Evolutionary conservation across 2,888 invertebrate genomes (phyloP).

Genomic region (Phragmatobia fuliginosa): DNA sequence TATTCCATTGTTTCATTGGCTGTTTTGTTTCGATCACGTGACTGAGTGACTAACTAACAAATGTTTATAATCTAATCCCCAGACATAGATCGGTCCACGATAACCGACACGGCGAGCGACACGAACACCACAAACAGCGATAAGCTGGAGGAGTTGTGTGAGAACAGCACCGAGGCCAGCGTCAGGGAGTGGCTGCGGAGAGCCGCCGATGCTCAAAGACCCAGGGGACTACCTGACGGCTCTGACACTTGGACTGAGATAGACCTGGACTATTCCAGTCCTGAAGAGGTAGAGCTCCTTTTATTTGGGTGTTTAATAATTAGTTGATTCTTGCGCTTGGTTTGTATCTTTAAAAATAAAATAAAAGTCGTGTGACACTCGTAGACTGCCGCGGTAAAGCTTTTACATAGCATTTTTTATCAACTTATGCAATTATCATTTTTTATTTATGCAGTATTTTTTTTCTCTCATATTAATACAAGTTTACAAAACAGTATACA

Average conservation of each 20-base stretch:
- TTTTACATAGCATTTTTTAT: too few species aligned
- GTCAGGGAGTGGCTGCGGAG: constrained; percentile 78
- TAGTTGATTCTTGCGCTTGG: too few species aligned
- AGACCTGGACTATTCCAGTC: constrained; percentile 89
- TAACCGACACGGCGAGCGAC: constrained; percentile 76
- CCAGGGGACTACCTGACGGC: constrained; percentile 56
- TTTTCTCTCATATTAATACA: too few species aligned
- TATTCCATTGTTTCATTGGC: too few species aligned
- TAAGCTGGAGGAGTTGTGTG: constrained; percentile 72
- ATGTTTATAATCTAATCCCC: constrained; percentile 4
- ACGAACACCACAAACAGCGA: constrained; percentile 70
- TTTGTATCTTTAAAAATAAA: too few species aligned
- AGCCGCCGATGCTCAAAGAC: constrained; percentile 62
- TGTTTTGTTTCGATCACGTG: too few species aligned
- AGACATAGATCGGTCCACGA: constrained; percentile 74
- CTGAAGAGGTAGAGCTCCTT: constrained; percentile 83
- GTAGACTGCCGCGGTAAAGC: too few species aligned
- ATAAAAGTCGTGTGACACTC: too few species aligned
- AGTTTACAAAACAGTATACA: too few species aligned
- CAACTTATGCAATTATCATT: too few species aligned
- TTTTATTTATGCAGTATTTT: too few species aligned
- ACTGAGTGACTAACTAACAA: too few species aligned
- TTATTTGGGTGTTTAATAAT: background rate
- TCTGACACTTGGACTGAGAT: constrained; percentile 91
- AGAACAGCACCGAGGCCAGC: constrained; percentile 70